Percentiles rank a stretch among this genome's conserved stretches.
These are phyloP conservation scores for Lithophane socia DNA, from an alignment of 2,888 invertebrate genomes.

Conservation along the genomic window DNA sequence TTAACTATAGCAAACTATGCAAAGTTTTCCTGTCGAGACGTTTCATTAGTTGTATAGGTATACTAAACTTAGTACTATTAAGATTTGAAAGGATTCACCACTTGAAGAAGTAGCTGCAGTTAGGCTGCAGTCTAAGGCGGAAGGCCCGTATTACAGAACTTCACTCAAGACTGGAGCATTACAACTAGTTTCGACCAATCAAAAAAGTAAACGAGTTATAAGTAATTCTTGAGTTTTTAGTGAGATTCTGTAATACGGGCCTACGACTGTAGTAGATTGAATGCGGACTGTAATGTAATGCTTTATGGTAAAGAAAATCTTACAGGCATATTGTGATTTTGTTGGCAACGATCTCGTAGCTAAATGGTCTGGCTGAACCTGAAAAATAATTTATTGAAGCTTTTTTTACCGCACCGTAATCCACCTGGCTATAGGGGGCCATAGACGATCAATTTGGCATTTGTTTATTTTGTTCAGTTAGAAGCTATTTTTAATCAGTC, in stretches of 20 bases:
- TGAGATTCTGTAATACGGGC: too few species aligned
- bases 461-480: background rate
- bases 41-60: background rate
- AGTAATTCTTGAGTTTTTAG: too few species aligned
- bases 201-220: too few species aligned
- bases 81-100: background rate
- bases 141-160: too few species aligned
- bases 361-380: background rate
- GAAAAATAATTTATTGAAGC: too few species aligned
- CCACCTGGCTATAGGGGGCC: background rate
- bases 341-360: background rate
- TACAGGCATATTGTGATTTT: background rate
- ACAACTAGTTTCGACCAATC: too few species aligned
- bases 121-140: too few species aligned
- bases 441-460: slow-evolving; percentile 9
- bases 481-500: too few species aligned
- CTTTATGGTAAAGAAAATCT: background rate
- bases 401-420: background rate
- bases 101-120: background rate
- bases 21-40: background rate
- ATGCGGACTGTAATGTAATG: background rate
- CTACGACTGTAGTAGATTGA: background rate
- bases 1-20: background rate
- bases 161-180: too few species aligned
- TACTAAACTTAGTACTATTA: too few species aligned